phyloP scores from a whole-genome alignment of 2,797 vertebrate genomes.

The Hoplostethus atlanticus region DNA sequence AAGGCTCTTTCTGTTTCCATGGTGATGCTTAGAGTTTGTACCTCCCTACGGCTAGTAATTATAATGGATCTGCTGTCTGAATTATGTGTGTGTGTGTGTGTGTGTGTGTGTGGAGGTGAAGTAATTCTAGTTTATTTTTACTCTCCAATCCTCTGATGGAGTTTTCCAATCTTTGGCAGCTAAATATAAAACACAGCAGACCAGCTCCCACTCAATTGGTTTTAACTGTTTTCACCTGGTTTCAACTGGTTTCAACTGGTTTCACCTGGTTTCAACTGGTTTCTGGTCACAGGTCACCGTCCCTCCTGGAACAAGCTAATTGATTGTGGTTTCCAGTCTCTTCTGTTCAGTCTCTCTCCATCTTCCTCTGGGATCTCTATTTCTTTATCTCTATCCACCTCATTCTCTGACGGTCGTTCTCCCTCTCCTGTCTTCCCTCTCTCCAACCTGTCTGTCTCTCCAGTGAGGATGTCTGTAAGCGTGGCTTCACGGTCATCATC shows the following conservation, averaged over 20 bases:
- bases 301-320: too few species aligned
- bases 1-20: slow-evolving; percentile 63
- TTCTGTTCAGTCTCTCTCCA: not conserved
- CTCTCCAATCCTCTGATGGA: not conserved
- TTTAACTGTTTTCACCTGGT: too few species aligned
- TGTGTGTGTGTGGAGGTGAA: not conserved
- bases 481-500: slow-evolving; percentile 98
- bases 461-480: slow-evolving; percentile 98
- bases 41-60: slow-evolving; percentile 40
- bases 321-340: too few species aligned
- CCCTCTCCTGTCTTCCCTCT: not conserved
- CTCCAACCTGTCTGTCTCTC: not conserved
- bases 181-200: slow-evolving; percentile 7
- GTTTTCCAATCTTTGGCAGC: slow-evolving; percentile 30
- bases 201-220: too few species aligned
- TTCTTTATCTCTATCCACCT: not conserved
- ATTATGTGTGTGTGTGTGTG: not conserved
- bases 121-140: slow-evolving; percentile 42
- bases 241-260: too few species aligned
- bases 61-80: slow-evolving; percentile 45
- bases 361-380: not conserved
- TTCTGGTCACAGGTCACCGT: too few species aligned
- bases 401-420: not conserved
- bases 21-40: slow-evolving; percentile 49
- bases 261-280: too few species aligned